Conservation (phyloP, 1,140 invertebrate species). For the Dryas iulia region DNA sequence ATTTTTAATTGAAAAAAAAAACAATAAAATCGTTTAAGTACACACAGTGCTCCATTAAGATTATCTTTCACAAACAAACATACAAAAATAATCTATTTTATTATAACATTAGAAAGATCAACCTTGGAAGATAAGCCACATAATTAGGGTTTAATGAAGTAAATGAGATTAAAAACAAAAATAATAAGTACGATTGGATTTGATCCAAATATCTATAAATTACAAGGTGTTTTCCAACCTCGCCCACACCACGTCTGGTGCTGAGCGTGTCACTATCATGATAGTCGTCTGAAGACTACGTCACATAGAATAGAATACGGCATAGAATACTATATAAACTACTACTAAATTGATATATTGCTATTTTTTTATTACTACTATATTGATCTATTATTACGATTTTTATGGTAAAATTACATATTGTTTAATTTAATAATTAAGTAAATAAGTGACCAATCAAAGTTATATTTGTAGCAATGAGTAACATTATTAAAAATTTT, state of each 20-base stretch:
- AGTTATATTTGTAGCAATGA: no score
- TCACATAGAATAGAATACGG: no score
- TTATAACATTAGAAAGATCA: neutral
- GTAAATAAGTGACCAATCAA: no score
- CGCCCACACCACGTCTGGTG: slow-evolving; percentile 22
- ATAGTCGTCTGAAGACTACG: neutral
- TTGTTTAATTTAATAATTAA: no score
- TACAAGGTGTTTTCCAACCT: slow-evolving; percentile 27
- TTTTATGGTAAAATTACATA: no score
- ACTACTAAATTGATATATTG: no score
- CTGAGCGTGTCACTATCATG: neutral
- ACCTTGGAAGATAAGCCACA: neutral
- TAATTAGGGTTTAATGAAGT: neutral
- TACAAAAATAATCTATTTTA: neutral
- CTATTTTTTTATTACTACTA: no score
- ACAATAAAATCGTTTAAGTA: no score
- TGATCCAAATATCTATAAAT: slow-evolving; percentile 16
- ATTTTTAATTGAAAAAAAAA: no score
- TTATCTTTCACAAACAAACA: neutral
- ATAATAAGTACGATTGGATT: slow-evolving; percentile 23
- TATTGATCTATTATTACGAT: no score
- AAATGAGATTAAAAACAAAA: slow-evolving; percentile 1
- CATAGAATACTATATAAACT: neutral
- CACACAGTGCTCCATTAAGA: no score
- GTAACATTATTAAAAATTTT: no score